Conservation (phyloP, 2,888 invertebrate species). For the Xestia c-nigrum region DNA sequence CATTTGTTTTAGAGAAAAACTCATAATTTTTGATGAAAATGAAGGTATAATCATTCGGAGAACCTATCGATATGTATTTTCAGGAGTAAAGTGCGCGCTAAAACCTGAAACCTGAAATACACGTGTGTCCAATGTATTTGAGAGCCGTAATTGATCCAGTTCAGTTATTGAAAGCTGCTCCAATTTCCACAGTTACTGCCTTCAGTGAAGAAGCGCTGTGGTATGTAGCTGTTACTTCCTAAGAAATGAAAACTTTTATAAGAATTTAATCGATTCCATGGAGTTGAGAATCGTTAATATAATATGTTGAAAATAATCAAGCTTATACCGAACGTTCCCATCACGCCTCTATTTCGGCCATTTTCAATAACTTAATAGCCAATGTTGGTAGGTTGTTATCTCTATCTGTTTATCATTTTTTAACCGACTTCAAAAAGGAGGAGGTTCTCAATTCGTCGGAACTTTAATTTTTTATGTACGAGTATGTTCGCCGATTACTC, state of each 20-base stretch:
- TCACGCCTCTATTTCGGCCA: no score
- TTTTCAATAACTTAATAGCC: no score
- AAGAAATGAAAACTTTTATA: not conserved
- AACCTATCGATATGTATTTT: not conserved
- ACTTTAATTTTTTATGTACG: no score
- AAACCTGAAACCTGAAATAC: conserved; percentile 51
- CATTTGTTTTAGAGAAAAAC: not conserved
- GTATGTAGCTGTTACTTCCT: conserved; percentile 67
- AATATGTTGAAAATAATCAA: not conserved
- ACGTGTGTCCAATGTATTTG: conserved; percentile 72
- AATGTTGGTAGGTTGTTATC: no score
- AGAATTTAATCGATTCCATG: no score
- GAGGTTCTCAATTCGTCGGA: no score
- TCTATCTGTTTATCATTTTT: no score
- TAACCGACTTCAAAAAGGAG: no score
- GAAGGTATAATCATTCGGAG: not conserved
- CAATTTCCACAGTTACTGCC: conserved; percentile 83
- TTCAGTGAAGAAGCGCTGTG: conserved; percentile 62
- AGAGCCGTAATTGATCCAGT: conserved; percentile 86
- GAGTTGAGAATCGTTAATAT: no score
- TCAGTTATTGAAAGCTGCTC: conserved; percentile 86
- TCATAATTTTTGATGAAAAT: not conserved
- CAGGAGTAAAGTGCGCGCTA: not conserved
- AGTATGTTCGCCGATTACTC: no score
- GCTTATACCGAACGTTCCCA: not conserved